Base-by-base conservation (phyloP, 2,113 vertebrate species). In the Pelvicachromis taeniatus region DNA sequence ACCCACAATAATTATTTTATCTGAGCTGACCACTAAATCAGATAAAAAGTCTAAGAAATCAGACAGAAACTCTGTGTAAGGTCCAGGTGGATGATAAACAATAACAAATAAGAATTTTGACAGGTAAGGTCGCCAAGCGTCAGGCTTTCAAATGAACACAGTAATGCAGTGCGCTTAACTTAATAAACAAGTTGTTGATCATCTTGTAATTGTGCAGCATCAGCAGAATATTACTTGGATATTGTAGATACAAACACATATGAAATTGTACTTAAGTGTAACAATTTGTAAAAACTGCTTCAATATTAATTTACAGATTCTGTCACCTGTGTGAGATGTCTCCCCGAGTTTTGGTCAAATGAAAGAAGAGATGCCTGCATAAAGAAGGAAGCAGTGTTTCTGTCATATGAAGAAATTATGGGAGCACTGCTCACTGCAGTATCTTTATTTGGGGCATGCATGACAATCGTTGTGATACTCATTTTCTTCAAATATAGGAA, bases 331-430 rank as follows among this genome's bases (percentile, higher is more conserved):
- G 54, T 14, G 54, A 35, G 3, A 61, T 61, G 58, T 59, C 58
- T 61, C 9, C 54, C 54, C 26, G 54, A 56, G 54, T 56, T 56
- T 56, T 56, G 54, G 54, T 56, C 54, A 56, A 56, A 56, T 56
- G 54, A 26, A 56, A 56, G 54, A 29, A 29, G 55, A 56, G 54
- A 56, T 56, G 0, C 12, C 2, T 56, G 54, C 29, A 29, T 56
- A 0, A 63, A 82, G 50, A 96, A 95, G 58, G 91, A 94, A 19
- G 87, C 85, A n/a, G 94, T 95, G 85, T 96, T 93, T 79, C 42
- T 96, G 1, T 94, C 94, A 2, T 94, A 93, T 81, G 38, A 92
- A 23, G 95, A 95, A 33, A 88, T 94, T 2, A 95, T 95, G 94
- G 95, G 95, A 33, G 87, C 84, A 2, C 83, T n/a, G n/a, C n/a